Percentiles rank a stretch among this genome's conserved stretches.
These are phyloP conservation scores for Eustalomyia histrio DNA, from an alignment of 2,888 invertebrate genomes.

Conservation along the genomic window DNA sequence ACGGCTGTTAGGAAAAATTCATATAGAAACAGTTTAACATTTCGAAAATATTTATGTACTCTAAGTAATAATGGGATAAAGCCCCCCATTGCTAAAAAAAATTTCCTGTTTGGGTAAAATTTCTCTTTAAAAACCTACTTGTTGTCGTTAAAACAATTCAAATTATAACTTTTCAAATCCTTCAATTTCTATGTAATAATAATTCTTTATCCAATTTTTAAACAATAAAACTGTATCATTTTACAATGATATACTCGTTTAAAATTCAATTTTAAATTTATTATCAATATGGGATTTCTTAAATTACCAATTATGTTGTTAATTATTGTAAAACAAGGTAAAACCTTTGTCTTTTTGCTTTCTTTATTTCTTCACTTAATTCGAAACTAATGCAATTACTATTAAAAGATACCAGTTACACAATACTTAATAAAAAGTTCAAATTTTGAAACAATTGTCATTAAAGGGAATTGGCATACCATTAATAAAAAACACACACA, in stretches of 20 bases:
- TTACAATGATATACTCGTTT: neutral
- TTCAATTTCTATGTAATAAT: no score
- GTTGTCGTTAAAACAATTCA: no score
- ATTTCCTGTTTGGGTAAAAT: no score
- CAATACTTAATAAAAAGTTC: slow-evolving; percentile 6
- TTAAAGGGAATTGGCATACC: slow-evolving; percentile 20
- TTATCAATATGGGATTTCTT: slow-evolving; percentile 20
- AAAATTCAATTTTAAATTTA: slow-evolving; percentile 13
- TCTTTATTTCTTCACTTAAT: neutral
- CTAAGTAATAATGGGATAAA: no score
- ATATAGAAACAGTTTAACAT: no score
- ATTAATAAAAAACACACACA: neutral
- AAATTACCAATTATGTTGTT: neutral
- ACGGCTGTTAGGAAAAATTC: no score
- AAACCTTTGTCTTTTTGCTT: slow-evolving; percentile 17
- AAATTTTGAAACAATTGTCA: slow-evolving; percentile 24
- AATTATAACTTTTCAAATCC: no score
- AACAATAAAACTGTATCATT: no score
- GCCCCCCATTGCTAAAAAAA: no score
- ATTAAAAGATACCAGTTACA: slow-evolving; percentile 1
- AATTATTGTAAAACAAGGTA: slow-evolving; percentile 14
- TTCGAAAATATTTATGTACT: no score
- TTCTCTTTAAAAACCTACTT: no score
- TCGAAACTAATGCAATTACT: slow-evolving; percentile 9
- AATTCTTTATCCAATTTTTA: no score